Evolutionary conservation across 37 sponge, comb jelly and placozoan species (phyloP).

Genomic region (Aphrocallistes beatrix): DNA sequence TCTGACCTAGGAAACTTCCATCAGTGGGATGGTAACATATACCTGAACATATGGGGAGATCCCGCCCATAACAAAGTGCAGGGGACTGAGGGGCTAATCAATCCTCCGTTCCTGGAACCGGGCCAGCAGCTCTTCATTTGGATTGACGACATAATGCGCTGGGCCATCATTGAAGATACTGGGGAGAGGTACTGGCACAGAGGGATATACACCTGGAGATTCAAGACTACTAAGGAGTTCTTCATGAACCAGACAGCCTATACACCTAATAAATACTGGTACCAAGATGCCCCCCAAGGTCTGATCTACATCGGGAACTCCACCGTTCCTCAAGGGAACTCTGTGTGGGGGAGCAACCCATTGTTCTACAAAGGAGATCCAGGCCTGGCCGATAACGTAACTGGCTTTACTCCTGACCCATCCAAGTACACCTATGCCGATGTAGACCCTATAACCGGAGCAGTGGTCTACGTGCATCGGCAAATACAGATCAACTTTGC

Average conservation of each 20-base stretch:
- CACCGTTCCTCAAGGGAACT: background rate
- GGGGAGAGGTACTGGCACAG: background rate
- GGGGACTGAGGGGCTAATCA: constrained; percentile 75
- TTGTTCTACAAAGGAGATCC: constrained; percentile 2
- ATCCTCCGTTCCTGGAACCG: constrained; percentile 44
- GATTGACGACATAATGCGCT: constrained; percentile 53
- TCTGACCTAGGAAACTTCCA: constrained; percentile 30
- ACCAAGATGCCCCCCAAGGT: background rate
- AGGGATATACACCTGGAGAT: background rate
- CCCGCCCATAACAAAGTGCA: constrained; percentile 36
- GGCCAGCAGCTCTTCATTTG: constrained; percentile 45
- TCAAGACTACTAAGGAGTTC: background rate
- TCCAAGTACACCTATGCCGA: background rate
- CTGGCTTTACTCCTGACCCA: background rate
- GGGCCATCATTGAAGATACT: background rate
- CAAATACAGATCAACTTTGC: background rate
- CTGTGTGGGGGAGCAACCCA: constrained; percentile 6
- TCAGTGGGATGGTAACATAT: constrained; percentile 45
- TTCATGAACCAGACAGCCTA: background rate
- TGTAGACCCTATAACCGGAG: background rate
- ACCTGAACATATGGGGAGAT: constrained; percentile 31
- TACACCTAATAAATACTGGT: background rate
- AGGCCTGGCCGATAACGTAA: background rate
- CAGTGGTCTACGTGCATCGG: background rate
- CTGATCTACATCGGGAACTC: constrained; percentile 3